A percentile compares a stretch with the other conserved stretches of the same genome.
Conservation (phyloP, 2,113 vertebrate species). For the Agelaius phoeniceus region DNA sequence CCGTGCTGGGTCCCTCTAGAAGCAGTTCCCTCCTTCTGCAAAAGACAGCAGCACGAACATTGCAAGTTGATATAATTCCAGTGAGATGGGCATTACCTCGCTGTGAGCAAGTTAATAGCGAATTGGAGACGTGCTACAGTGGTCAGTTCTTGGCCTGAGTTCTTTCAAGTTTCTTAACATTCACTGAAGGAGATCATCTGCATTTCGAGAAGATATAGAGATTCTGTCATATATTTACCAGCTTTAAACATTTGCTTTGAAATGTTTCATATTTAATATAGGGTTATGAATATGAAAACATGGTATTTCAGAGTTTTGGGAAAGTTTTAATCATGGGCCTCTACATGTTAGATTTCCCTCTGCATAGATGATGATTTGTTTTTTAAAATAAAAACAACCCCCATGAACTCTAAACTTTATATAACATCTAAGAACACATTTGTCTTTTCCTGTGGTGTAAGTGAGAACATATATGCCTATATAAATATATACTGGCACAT, state of each 20-base stretch:
- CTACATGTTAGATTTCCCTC: background rate
- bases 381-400: slow-evolving; percentile 12
- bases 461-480: slow-evolving; percentile 26
- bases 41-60: background rate
- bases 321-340: background rate
- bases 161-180: background rate
- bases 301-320: background rate
- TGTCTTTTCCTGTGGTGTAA: slow-evolving; percentile 38
- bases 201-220: background rate
- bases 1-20: background rate
- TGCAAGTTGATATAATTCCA: background rate
- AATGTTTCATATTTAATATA: background rate
- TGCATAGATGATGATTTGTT: background rate
- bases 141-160: background rate
- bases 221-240: background rate
- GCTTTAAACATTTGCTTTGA: background rate
- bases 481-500: slow-evolving; percentile 43
- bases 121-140: background rate
- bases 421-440: slow-evolving; percentile 27
- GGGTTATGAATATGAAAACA: background rate
- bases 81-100: background rate
- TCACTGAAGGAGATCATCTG: background rate
- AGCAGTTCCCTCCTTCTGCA: background rate
- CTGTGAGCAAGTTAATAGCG: background rate
- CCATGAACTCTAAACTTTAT: slow-evolving; percentile 46